phyloP scores from a whole-genome alignment of 1,140 invertebrate species.

The Danaus plexippus region DNA sequence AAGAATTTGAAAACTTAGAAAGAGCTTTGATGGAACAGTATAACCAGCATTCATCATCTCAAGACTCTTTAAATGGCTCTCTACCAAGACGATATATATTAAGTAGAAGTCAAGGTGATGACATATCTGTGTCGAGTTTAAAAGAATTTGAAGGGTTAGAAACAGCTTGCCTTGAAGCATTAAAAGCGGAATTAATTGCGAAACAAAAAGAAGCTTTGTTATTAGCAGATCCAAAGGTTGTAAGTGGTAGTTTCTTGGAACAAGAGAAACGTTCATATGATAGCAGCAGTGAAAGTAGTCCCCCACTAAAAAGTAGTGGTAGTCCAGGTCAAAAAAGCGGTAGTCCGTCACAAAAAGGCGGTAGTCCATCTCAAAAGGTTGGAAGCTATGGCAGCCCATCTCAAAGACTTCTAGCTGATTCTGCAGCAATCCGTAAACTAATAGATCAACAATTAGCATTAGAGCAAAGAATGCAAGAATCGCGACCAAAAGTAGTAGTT shows the following conservation, averaged over 20 bases:
- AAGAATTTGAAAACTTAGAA: conserved; percentile 95
- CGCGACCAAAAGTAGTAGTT: conserved; percentile 59
- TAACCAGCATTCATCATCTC: conserved; percentile 76
- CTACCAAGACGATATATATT: conserved; percentile 76
- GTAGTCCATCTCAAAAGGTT: conserved; percentile 64
- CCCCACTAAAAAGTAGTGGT: conserved; percentile 66
- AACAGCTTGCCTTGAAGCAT: conserved; percentile 86
- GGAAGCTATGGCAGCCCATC: conserved; percentile 72
- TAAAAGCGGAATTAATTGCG: conserved; percentile 85
- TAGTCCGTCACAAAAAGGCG: conserved; percentile 64
- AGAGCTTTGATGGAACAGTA: conserved; percentile 78
- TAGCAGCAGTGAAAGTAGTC: conserved; percentile 67
- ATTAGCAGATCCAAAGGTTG: conserved; percentile 72
- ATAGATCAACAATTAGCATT: conserved; percentile 68
- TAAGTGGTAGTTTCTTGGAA: conserved; percentile 71
- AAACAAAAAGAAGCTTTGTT: conserved; percentile 89
- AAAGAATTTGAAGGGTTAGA: conserved; percentile 96
- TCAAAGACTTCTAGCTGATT: conserved; percentile 64
- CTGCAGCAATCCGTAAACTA: conserved; percentile 61
- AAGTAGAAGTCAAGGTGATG: conserved; percentile 85
- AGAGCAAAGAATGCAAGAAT: conserved; percentile 58
- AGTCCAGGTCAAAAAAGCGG: conserved; percentile 67
- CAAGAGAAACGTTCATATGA: conserved; percentile 69
- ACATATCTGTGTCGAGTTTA: conserved; percentile 91
- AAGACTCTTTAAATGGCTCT: conserved; percentile 85